Evolutionary conservation across 92 coral and sea anemone genomes (phyloP).

Genomic region (Zoanthus sociatus): DNA sequence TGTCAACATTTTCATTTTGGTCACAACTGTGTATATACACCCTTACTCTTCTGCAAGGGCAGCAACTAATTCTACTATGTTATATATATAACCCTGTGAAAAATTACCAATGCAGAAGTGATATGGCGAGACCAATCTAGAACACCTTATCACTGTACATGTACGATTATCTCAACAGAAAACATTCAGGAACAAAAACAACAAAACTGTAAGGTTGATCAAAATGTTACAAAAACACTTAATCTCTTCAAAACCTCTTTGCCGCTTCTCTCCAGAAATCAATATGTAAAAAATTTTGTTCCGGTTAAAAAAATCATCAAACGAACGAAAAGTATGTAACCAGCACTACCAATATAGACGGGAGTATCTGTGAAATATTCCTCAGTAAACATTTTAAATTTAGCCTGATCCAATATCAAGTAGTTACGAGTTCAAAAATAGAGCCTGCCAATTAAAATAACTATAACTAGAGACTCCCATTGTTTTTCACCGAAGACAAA

Average conservation of each 20-base stretch:
- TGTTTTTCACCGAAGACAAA: neutral
- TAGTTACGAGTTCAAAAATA: constrained; percentile 30
- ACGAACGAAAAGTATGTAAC: neutral
- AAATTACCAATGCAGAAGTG: neutral
- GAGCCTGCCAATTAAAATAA: neutral
- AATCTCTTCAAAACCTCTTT: neutral
- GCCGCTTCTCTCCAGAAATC: neutral
- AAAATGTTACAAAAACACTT: neutral
- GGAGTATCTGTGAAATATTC: neutral
- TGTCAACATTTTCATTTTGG: constrained; percentile 1
- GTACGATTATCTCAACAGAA: neutral
- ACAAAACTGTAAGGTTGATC: neutral
- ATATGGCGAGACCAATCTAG: constrained; percentile 1
- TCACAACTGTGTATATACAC: neutral
- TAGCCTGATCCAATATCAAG: neutral
- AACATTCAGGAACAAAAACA: neutral
- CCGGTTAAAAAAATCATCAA: neutral
- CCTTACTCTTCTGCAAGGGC: neutral
- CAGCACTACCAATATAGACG: constrained; percentile 2
- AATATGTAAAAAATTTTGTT: neutral
- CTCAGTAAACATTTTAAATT: neutral
- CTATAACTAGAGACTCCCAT: neutral
- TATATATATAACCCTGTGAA: neutral
- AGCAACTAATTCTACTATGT: constrained; percentile 2
- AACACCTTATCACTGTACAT: neutral